Evolutionary conservation across 2,888 invertebrate genomes (phyloP), one percentile per base, ranked within the genome.

Genomic region (Cetonia aurata): DNA sequence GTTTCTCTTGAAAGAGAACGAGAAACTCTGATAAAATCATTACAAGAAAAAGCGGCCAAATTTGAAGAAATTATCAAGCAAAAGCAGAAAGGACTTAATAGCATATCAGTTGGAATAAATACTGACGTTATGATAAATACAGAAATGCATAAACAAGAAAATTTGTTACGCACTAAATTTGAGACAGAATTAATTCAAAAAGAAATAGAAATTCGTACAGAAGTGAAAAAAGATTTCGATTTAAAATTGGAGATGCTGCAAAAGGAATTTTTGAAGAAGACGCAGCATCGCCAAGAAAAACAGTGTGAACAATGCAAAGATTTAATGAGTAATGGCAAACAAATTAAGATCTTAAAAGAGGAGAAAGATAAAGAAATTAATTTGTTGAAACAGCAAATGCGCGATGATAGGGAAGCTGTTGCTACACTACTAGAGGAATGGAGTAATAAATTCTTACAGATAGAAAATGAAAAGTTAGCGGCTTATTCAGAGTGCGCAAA

Each of bases 31-130:
- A 77, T 76, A 31, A 66, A 74, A 55, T 71, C 72, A 9, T 65
- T 79, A 41, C 75, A 77, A 67, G 73, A 75, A 25, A 79, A 78
- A 71, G 78, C 79, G 2, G 72, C 74, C 0, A 72, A 75, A 69
- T 77, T 79, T 69, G 75, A 79, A 46, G 72, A 76, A 33, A 71
- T 78, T n/a, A 77, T 79, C 46, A 71, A 73, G 25, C 72, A 77
- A 33, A 74, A 71, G 12, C 72, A 73, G 53, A 65, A n/a, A 9
- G 44, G 70, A 55, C 50, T 68, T 1, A 41, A 70, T 44, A 19
- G 52, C 13, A 13, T 67, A 48, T 72, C 74, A 9, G 52, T 74
- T 41, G 74, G 74, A 4, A 52, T 71, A 19, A 76, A 77, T 60
- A 77, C 77, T 1, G 73, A 74, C 56, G 44, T 52, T 12, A 33